Evolutionary conservation across 2,797 vertebrate species (phyloP), one percentile per base, ranked within the genome.

Genomic region (Schizopygopsis malacanthus): DNA sequence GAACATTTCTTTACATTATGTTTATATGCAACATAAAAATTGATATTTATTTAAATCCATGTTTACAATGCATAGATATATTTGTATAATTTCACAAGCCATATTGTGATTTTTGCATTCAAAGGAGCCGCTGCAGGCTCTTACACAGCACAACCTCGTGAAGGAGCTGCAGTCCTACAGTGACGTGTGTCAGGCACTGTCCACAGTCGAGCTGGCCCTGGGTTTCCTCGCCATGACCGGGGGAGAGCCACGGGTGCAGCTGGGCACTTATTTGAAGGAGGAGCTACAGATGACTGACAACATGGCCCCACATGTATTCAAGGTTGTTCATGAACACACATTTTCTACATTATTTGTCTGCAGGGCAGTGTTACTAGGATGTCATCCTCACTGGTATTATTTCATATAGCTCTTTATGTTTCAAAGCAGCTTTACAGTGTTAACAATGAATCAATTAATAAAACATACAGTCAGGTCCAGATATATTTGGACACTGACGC

Each of bases 191-290:
- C 98, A 99, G 54, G 97, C 97, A 4, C 92, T 99, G 87, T 95
- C 95, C 3, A 91, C 96, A 4, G 83, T 95, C 75, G 97, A 99
- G 87, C 94, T 98, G 81, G 94, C 95, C 0, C 89, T 99, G 71
- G 96, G 97, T 9, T 99, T 99, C 92, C 94, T 99, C 69, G 96
- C 97, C 91, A 97, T 95, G 90, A 96, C 96, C 0, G 97, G 96
- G 0, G 97, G 94, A 82, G 91, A 96, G 0, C 76, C 96, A 1
- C 84, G 94, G 45, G 93, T 96, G 95, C 92, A 92, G 87, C 91
- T 99, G 88, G 93, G 92, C 0, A 54, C 59, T 13, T 99, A 99
- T 87, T 89, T 98, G 12, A 92, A 95, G 90, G 93, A 97, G 0
- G 86, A 94, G 82, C 95, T 99, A 90, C 96, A 95, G 90, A 99